A percentile compares a stretch with the other conserved stretches of the same genome.
Conservation (phyloP, 2,797 vertebrate genomes). For the Malurus splendens region DNA sequence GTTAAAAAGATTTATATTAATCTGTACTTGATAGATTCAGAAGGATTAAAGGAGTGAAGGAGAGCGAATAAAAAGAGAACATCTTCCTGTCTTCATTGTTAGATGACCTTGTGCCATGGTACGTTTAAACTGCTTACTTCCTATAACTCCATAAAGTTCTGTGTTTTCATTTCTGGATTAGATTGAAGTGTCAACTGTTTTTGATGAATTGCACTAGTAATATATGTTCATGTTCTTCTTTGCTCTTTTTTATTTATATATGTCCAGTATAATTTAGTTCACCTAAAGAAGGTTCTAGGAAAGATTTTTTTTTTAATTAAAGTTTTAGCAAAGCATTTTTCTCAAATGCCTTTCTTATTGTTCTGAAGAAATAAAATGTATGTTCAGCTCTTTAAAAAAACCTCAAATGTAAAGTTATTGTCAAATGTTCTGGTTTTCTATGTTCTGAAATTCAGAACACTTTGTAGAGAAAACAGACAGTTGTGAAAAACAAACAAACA, state of each 20-base stretch:
- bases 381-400: not conserved
- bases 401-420: not conserved
- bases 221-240: constrained; percentile 77
- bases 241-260: constrained; percentile 76
- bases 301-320: constrained; percentile 50
- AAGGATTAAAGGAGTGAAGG: constrained; percentile 55
- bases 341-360: constrained; percentile 23
- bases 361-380: constrained; percentile 36
- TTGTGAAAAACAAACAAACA: not conserved
- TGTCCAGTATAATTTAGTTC: constrained; percentile 73
- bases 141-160: constrained; percentile 80
- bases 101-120: constrained; percentile 74
- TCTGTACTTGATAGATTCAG: constrained; percentile 60
- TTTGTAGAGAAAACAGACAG: not conserved
- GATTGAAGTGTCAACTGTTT: constrained; percentile 80
- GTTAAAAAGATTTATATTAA: constrained; percentile 66
- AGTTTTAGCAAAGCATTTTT: not conserved
- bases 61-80: constrained; percentile 53
- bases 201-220: constrained; percentile 77
- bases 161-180: constrained; percentile 82
- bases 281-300: constrained; percentile 62
- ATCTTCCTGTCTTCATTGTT: constrained; percentile 68
- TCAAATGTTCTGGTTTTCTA: not conserved
- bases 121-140: constrained; percentile 80
- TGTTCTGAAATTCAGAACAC: not conserved